Evolutionary conservation across 2,113 vertebrate species (phyloP), one percentile per base, ranked within the genome.

Genomic region (Callithrix jacchus): DNA sequence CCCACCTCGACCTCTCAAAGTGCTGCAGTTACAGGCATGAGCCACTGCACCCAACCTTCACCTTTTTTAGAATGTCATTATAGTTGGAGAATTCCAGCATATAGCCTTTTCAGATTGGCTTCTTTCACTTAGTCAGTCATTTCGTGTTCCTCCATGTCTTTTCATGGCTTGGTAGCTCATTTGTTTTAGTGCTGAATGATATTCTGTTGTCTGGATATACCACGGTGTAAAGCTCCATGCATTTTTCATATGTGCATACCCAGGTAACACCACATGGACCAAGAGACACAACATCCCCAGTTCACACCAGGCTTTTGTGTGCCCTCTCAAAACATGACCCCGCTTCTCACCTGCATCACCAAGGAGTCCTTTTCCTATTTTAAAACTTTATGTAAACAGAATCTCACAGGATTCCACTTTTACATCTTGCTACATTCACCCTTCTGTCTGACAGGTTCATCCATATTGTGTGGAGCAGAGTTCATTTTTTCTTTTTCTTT

Each of bases 71-170:
- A 61, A 71, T 13, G 30, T 13, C 76, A 0, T 35, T 30, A 8
- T 0, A 2, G 13, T 47, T 64, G 17, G 85, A 35, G 8, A 66
- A 37, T 2, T 11, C 6, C 2, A 9, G 25, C 0, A 8, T 1
- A 5, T 2, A 40, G 40, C 9, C 89, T 85, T 74, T 56, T 45
- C 32, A 76, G 32, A 32, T 18, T 2, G 8, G 16, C 49, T 8
- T 56, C 64, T 47, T 66, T 68, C 37, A 11, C 56, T 79, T 58
- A 35, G n/a, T 16, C 1, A 14, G 4, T 7, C 42, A 54, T 35
- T 45, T 8, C n/a, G 8, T 13, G 56, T 86, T 64, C 42, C 11
- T 23, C 30, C 17, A 0, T 6, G 32, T 47, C 64, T 66, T 80
- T 21, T 71, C 25, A 6, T 47, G 56, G n/a, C 52, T 79, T 70